Conservation (phyloP, 1,140 invertebrate genomes). For the Laupala kohalensis region DNA sequence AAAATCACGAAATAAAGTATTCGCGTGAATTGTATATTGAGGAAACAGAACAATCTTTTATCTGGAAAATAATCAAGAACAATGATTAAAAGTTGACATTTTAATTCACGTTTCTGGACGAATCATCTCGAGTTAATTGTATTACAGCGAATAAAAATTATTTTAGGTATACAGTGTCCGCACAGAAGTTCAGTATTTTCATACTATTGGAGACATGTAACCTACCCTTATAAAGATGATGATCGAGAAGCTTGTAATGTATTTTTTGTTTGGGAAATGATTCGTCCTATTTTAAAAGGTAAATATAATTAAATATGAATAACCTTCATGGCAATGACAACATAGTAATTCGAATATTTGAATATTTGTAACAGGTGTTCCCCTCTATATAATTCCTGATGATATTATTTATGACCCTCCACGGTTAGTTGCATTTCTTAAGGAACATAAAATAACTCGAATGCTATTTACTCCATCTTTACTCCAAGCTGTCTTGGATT, state of each 20-base stretch:
- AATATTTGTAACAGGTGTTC: constrained; percentile 14
- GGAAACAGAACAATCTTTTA: too few relatives aligned
- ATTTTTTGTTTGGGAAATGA: constrained; percentile 24
- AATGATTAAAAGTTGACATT: too few relatives aligned
- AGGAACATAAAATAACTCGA: constrained; percentile 19
- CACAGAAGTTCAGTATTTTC: constrained; percentile 22
- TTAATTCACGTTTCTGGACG: too few relatives aligned
- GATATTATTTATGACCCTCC: constrained; percentile 22
- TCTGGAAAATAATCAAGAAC: too few relatives aligned
- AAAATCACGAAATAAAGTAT: too few relatives aligned
- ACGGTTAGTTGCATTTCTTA: constrained; percentile 15
- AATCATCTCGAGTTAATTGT: too few relatives aligned
- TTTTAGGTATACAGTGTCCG: constrained; percentile 21
- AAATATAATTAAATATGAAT: background rate
- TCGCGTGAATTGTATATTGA: too few relatives aligned
- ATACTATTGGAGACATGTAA: constrained; percentile 20
- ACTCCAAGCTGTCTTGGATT: constrained; percentile 19
- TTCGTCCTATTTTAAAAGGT: constrained; percentile 21
- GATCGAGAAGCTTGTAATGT: constrained; percentile 23
- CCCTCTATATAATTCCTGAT: constrained; percentile 23
- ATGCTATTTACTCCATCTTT: constrained; percentile 23
- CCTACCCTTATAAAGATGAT: constrained; percentile 20
- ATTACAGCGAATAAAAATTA: too few relatives aligned
- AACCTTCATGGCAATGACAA: background rate
- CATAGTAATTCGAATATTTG: background rate